These are phyloP conservation scores for Cryptophagus acutangulus DNA, from an alignment of 2,888 invertebrate genomes.

Conservation along the genomic window DNA sequence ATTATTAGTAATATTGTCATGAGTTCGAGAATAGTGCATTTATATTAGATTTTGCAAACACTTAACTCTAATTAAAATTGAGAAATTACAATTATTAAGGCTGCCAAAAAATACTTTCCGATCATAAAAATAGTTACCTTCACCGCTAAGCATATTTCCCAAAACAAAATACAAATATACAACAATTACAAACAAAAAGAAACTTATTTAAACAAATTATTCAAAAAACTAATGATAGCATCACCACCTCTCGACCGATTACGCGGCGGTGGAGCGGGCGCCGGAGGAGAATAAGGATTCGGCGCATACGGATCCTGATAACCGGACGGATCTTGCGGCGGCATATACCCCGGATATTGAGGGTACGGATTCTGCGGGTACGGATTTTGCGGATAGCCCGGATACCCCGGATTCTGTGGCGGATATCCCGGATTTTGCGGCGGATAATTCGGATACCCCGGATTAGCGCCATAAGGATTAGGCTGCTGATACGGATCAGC, in stretches of 20 bases:
- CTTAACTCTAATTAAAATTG: too few relatives aligned
- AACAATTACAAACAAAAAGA: too few relatives aligned
- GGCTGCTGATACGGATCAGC: constrained; percentile 12
- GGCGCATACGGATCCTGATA: constrained; percentile 17
- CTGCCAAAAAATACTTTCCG: too few relatives aligned
- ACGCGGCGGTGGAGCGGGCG: constrained; percentile 17
- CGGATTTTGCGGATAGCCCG: constrained; percentile 18
- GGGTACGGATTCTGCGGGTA: constrained; percentile 19
- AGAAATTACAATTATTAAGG: too few relatives aligned
- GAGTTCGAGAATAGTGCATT: too few relatives aligned
- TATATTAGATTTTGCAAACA: too few relatives aligned
- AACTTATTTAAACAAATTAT: constrained; percentile 27
- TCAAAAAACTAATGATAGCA: constrained; percentile 38
- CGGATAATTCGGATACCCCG: constrained; percentile 22
- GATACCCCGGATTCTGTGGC: constrained; percentile 16
- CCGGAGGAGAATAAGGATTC: constrained; percentile 18
- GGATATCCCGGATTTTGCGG: constrained; percentile 15
- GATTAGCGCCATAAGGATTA: constrained; percentile 20
- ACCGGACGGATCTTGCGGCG: constrained; percentile 18
- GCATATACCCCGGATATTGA: constrained; percentile 21
- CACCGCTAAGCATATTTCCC: too few relatives aligned
- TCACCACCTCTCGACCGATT: constrained; percentile 25
- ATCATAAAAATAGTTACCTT: too few relatives aligned
- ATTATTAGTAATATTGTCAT: too few relatives aligned
- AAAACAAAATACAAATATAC: too few relatives aligned